Percentiles rank a stretch among this genome's conserved stretches.
These are phyloP conservation scores for Sus cebifrons DNA, from an alignment of 2,797 vertebrate species.

Conservation along the genomic window DNA sequence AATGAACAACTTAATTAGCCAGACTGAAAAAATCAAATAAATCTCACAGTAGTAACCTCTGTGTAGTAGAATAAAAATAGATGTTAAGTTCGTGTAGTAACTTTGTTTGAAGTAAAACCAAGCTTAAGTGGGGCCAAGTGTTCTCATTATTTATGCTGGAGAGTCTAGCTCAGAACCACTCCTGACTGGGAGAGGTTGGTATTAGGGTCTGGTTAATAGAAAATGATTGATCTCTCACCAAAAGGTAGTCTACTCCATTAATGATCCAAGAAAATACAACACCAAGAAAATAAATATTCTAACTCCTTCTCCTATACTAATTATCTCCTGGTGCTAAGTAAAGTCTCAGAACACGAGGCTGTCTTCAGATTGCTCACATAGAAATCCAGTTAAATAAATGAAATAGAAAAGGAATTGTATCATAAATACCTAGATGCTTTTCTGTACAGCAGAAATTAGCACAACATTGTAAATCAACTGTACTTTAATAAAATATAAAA, in stretches of 20 bases:
- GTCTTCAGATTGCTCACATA: background rate
- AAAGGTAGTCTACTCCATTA: background rate
- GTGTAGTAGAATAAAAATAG: conserved; percentile 80
- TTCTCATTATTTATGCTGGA: conserved; percentile 72
- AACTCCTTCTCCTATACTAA: background rate
- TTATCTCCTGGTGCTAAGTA: background rate
- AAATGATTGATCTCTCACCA: background rate
- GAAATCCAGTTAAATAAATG: background rate
- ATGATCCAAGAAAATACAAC: background rate
- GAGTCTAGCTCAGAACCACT: background rate
- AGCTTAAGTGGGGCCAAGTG: conserved; percentile 61
- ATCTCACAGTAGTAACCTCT: conserved; percentile 88
- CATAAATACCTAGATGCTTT: background rate
- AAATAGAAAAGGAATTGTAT: background rate
- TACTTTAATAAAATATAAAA: too few relatives aligned
- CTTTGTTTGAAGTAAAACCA: conserved; percentile 80
- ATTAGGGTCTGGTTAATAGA: background rate
- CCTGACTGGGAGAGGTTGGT: background rate
- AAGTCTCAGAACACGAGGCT: background rate
- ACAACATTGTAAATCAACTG: too few relatives aligned
- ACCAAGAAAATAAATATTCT: background rate
- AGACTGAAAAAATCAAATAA: conserved; percentile 89
- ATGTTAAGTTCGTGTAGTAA: conserved; percentile 78
- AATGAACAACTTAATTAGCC: conserved; percentile 90
- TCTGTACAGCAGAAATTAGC: too few relatives aligned